Evolutionary conservation across 2,113 vertebrate species (phyloP).

Genomic region (Brienomyrus brachyistius): DNA sequence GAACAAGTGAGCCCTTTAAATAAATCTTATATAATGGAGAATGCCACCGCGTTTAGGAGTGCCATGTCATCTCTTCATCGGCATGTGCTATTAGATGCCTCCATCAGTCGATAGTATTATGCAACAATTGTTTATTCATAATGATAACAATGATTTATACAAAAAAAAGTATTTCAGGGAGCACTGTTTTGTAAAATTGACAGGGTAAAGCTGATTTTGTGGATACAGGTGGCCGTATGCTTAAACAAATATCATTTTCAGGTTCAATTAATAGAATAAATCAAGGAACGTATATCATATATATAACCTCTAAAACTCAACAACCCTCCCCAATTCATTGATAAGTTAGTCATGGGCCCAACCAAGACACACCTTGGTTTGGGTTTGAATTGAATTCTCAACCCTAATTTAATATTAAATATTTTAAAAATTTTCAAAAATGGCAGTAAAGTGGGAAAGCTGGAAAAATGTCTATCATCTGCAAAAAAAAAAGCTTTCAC

Average conservation of each 20-base stretch:
- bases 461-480: neutral
- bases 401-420: neutral
- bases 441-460: neutral
- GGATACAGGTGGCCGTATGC: neutral
- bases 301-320: neutral
- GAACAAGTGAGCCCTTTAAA: conserved; percentile 48
- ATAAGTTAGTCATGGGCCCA: neutral
- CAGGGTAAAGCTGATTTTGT: neutral
- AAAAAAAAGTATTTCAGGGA: neutral
- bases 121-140: neutral
- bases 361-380: neutral
- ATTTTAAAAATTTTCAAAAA: neutral
- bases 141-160: neutral
- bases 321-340: neutral
- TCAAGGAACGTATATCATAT: neutral
- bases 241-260: neutral
- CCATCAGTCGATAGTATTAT: conserved; percentile 20
- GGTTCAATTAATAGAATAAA: neutral
- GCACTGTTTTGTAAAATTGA: neutral
- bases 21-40: conserved; percentile 46
- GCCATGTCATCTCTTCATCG: conserved; percentile 38
- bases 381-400: neutral
- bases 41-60: conserved; percentile 30
- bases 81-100: conserved; percentile 25
- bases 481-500: neutral